phyloP scores from a whole-genome alignment of 2,113 vertebrate genomes.

The Marcusenius ussheri region DNA sequence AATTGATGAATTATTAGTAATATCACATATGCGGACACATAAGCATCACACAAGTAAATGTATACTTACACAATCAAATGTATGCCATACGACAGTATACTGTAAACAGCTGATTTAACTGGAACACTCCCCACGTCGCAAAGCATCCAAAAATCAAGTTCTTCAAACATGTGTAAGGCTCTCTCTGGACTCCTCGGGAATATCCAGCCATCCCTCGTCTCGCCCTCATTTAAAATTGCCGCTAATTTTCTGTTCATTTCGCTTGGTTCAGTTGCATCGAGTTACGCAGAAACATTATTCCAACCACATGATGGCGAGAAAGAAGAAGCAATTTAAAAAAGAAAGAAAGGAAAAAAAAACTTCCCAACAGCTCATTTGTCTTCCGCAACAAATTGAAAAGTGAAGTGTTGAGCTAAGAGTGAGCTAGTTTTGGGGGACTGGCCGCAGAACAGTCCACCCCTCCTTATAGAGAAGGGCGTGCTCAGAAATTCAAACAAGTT shows the following conservation, averaged over 20 bases:
- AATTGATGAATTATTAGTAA: background rate
- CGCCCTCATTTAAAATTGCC: conserved; percentile 66
- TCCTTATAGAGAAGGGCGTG: conserved; percentile 88
- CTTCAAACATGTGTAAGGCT: background rate
- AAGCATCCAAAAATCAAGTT: conserved; percentile 43
- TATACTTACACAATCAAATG: conserved; percentile 9
- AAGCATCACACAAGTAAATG: background rate
- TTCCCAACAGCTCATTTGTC: conserved; percentile 65
- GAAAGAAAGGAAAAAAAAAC: conserved; percentile 40
- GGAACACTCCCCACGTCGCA: conserved; percentile 12
- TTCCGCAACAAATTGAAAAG: conserved; percentile 70
- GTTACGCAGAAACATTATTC: conserved; percentile 60
- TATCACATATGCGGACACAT: background rate
- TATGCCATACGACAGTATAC: background rate
- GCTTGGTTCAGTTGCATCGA: conserved; percentile 61
- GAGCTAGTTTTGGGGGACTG: conserved; percentile 73
- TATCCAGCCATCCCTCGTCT: conserved; percentile 50
- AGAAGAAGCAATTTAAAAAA: conserved; percentile 52
- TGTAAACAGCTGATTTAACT: background rate
- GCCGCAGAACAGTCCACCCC: conserved; percentile 81
- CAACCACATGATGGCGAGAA: conserved; percentile 47
- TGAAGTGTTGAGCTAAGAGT: conserved; percentile 71
- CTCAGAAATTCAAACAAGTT: conserved; percentile 92
- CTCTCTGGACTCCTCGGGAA: conserved; percentile 30
- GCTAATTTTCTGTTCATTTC: conserved; percentile 64